Evolutionary conservation across 2,888 invertebrate species (phyloP).

Genomic region (Pimpla rufipes): DNA sequence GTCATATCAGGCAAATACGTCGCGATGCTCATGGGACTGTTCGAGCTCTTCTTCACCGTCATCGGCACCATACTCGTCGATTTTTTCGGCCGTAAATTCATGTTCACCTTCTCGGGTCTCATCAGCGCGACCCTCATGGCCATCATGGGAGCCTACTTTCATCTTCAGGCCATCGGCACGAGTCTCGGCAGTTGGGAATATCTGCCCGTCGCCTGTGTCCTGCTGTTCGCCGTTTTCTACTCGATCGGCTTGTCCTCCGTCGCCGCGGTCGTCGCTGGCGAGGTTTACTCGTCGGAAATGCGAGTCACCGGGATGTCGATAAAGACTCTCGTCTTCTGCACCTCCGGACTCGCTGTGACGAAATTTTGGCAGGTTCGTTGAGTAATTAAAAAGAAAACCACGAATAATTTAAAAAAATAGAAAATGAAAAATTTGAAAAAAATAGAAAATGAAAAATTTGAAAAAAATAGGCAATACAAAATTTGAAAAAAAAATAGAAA

Average conservation of each 20-base stretch:
- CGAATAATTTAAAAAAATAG: not conserved
- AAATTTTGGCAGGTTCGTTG: constrained; percentile 65
- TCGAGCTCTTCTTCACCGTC: constrained; percentile 64
- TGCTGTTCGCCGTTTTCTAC: constrained; percentile 59
- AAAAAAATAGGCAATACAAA: no score
- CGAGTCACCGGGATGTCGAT: constrained; percentile 58
- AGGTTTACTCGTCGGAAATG: constrained; percentile 67
- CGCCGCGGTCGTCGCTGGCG: constrained; percentile 59
- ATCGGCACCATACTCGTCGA: constrained; percentile 54
- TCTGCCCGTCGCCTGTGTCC: constrained; percentile 57
- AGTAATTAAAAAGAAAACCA: no score
- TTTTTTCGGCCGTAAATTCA: constrained; percentile 47
- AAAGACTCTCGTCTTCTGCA: constrained; percentile 56
- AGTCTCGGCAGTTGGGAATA: constrained; percentile 36
- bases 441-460: not conserved
- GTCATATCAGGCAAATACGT: constrained; percentile 61
- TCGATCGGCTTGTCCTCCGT: constrained; percentile 60
- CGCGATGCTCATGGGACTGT: constrained; percentile 60
- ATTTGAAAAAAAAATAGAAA: no score
- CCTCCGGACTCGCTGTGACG: constrained; percentile 55
- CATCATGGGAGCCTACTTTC: constrained; percentile 59
- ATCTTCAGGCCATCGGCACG: constrained; percentile 38
- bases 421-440: not conserved
- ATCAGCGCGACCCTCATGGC: constrained; percentile 61
- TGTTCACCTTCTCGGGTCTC: constrained; percentile 31